These are phyloP conservation scores for Drosophila arawakana DNA, from an alignment of 1,140 invertebrate genomes.

Conservation along the genomic window DNA sequence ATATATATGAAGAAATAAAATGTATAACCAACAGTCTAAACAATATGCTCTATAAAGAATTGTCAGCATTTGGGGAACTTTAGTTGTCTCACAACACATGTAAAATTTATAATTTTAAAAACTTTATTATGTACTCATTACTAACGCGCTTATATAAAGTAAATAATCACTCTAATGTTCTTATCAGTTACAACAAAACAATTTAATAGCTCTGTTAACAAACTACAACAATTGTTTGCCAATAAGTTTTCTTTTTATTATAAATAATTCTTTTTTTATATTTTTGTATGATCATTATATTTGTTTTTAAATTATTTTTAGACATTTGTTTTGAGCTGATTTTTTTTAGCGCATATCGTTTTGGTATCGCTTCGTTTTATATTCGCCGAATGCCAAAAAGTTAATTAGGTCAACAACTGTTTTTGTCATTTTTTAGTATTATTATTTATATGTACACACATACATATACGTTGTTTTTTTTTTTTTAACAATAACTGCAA, in stretches of 20 bases:
- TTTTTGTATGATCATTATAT: slow-evolving; percentile 22
- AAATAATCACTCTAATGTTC: too few relatives aligned
- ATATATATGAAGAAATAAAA: slow-evolving; percentile 8
- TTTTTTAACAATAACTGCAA: slow-evolving; percentile 5
- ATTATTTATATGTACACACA: slow-evolving; percentile 36
- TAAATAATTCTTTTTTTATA: slow-evolving; percentile 8
- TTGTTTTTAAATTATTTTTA: slow-evolving; percentile 34
- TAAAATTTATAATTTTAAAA: too few relatives aligned
- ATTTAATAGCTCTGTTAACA: too few relatives aligned
- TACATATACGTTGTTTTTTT: slow-evolving; percentile 11
- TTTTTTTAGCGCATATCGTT: slow-evolving; percentile 36
- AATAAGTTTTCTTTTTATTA: not conserved
- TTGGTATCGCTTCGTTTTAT: slow-evolving; percentile 32
- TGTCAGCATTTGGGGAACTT: not conserved
- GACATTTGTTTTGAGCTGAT: slow-evolving; percentile 34
- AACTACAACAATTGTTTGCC: not conserved
- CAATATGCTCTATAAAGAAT: slow-evolving; percentile 1
- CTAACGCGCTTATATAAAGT: too few relatives aligned
- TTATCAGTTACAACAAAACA: too few relatives aligned
- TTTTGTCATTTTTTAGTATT: slow-evolving; percentile 76
- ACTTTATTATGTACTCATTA: too few relatives aligned
- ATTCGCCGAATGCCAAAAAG: slow-evolving; percentile 42
- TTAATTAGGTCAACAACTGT: slow-evolving; percentile 79
- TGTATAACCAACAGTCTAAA: slow-evolving; percentile 5
- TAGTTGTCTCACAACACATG: not conserved